Conservation (phyloP, 2,797 vertebrate genomes). For the Acanthis flammea region DNA sequence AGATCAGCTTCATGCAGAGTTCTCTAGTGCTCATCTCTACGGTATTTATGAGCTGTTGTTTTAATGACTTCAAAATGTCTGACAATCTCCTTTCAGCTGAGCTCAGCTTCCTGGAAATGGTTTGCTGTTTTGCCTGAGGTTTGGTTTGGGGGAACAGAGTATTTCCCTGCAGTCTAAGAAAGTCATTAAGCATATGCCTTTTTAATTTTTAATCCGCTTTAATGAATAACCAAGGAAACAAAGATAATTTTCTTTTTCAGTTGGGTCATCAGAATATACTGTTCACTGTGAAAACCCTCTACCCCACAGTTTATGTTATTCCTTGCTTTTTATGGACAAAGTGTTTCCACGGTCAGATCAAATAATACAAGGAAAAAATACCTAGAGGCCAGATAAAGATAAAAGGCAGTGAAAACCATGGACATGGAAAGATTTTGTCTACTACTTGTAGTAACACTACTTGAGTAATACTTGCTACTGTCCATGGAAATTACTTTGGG, state of each 20-base stretch:
- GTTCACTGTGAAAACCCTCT: background rate
- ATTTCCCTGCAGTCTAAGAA: background rate
- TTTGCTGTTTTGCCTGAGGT: background rate
- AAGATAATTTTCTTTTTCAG: background rate
- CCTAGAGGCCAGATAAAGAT: background rate
- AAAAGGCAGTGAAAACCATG: background rate
- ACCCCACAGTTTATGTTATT: background rate
- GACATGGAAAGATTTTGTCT: background rate
- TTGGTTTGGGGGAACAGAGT: background rate
- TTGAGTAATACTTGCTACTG: background rate
- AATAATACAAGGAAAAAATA: background rate
- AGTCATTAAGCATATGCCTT: background rate
- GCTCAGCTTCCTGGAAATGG: conserved; percentile 8
- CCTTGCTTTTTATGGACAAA: background rate
- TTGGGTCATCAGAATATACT: background rate
- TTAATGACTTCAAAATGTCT: background rate
- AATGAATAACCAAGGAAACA: background rate
- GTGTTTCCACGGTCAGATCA: background rate
- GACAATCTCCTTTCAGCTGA: background rate
- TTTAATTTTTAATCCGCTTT: conserved; percentile 26
- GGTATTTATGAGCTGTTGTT: background rate
- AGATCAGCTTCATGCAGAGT: background rate
- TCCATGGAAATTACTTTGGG: background rate
- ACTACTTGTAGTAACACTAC: background rate
- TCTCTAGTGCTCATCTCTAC: background rate